Evolutionary conservation across 2,797 vertebrate genomes (phyloP).

Genomic region (Galaxias olidus): DNA sequence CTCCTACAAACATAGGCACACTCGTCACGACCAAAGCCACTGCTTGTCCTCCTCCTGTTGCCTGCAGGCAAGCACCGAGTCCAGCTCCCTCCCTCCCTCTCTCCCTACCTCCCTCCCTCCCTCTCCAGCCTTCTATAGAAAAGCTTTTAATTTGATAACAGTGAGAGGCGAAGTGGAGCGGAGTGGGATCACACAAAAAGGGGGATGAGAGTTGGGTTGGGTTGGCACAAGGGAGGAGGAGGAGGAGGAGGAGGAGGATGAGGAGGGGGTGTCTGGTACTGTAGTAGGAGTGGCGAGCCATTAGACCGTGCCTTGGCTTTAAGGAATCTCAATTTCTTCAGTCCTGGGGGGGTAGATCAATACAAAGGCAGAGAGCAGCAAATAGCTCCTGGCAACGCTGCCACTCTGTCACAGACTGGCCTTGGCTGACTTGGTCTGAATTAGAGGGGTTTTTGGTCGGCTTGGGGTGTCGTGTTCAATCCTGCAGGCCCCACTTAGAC

Average conservation of each 20-base stretch:
- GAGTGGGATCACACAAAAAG: constrained; percentile 37
- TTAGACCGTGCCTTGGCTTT: constrained; percentile 52
- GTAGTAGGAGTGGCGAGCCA: constrained; percentile 39
- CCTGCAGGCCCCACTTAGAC: not conserved
- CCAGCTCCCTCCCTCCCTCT: too few species aligned
- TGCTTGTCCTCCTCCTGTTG: too few species aligned
- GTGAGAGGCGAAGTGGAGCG: constrained; percentile 41
- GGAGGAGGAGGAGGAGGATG: too few species aligned
- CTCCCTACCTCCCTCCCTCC: constrained; percentile 1
- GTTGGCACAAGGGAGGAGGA: not conserved
- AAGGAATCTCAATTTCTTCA: constrained; percentile 60
- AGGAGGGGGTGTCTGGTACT: too few species aligned
- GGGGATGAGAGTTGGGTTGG: constrained; percentile 20
- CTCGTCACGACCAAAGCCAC: too few species aligned
- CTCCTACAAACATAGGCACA: too few species aligned
- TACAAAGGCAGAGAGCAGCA: constrained; percentile 38
- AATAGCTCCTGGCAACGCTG: constrained; percentile 35
- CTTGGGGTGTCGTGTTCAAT: too few species aligned
- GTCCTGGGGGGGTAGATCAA: constrained; percentile 53
- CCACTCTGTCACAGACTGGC: constrained; percentile 15
- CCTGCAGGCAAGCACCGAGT: too few species aligned
- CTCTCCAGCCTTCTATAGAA: constrained; percentile 35
- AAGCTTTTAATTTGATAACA: constrained; percentile 68
- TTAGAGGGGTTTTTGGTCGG: constrained; percentile 46
- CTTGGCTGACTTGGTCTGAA: constrained; percentile 42